Percentiles rank a stretch among this genome's conserved stretches.
Evolutionary conservation across 2,797 vertebrate genomes (phyloP).

Genomic region (Sciurus carolinensis): DNA sequence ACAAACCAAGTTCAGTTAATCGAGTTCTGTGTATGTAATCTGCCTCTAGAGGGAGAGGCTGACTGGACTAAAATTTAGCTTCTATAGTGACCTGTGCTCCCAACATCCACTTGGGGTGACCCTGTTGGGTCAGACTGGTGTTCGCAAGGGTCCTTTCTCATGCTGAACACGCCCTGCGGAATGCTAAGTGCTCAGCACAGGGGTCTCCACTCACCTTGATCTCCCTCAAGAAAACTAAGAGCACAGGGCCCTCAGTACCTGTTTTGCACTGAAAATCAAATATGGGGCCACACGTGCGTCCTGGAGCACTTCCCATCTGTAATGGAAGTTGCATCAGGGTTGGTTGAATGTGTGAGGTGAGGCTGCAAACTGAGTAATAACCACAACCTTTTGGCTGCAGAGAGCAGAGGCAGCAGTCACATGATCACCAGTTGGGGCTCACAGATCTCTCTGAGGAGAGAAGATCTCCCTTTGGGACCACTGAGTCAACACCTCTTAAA

Average conservation of each 20-base stretch:
- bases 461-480: background rate
- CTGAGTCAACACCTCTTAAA: background rate
- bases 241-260: background rate
- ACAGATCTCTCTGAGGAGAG: background rate
- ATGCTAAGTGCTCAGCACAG: background rate
- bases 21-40: background rate
- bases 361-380: background rate
- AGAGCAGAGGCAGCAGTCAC: background rate
- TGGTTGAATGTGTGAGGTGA: background rate
- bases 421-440: background rate
- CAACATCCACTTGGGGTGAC: background rate
- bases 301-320: accelerated
- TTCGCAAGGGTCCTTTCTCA: no score
- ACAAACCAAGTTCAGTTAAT: background rate
- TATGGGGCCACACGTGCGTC: no score
- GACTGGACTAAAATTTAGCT: background rate
- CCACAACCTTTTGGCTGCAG: background rate
- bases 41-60: background rate
- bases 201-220: no score
- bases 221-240: background rate
- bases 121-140: background rate
- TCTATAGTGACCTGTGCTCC: background rate
- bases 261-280: background rate
- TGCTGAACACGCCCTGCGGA: background rate
- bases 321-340: background rate